Evolutionary conservation across 2,113 vertebrate species (phyloP).

Genomic region (Grus americana): DNA sequence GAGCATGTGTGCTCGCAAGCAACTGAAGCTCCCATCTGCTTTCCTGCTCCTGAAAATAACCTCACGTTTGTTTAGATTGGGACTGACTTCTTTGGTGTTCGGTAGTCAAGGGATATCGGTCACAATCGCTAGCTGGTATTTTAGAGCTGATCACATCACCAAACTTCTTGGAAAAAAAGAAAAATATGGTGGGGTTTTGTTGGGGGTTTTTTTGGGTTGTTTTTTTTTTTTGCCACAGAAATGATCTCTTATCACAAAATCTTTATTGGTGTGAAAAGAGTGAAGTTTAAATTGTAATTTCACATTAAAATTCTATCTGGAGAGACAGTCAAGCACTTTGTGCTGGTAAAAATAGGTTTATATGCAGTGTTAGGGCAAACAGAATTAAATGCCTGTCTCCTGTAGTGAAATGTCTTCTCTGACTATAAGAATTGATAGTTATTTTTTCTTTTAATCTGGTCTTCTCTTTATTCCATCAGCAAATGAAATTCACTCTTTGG

Average conservation of each 20-base stretch:
- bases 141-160: constrained; percentile 4
- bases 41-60: constrained; percentile 47
- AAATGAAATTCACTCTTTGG: constrained; percentile 8
- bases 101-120: background rate
- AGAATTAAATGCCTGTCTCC: background rate
- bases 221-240: background rate
- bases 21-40: constrained; percentile 51
- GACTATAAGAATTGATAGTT: background rate
- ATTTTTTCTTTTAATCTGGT: background rate
- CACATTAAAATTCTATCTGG: background rate
- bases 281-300: constrained; percentile 29
- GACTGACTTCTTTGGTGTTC: constrained; percentile 10
- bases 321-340: background rate
- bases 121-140: background rate
- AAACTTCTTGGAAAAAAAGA: background rate
- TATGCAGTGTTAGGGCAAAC: background rate
- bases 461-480: background rate
- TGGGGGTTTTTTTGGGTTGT: background rate
- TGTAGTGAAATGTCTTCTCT: background rate
- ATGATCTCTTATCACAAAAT: background rate
- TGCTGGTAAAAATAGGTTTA: background rate
- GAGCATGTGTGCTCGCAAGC: background rate
- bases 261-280: background rate
- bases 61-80: constrained; percentile 1
- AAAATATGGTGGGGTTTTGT: background rate